Conservation (phyloP, 2,888 invertebrate species). For the Calliscelio sp. region DNA sequence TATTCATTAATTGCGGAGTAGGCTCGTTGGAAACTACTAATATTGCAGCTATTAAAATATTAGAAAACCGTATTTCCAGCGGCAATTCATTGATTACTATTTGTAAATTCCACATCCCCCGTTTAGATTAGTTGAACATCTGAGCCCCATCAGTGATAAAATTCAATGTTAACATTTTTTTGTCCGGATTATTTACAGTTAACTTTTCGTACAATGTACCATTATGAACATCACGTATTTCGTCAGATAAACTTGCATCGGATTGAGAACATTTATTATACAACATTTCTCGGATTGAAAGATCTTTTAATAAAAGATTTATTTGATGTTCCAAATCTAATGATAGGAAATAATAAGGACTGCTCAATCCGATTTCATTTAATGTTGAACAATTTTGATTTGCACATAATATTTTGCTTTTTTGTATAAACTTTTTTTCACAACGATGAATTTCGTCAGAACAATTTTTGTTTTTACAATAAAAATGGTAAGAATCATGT, state of each 20-base stretch:
- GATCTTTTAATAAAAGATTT: background rate
- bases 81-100: slow-evolving; percentile 38
- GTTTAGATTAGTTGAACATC: background rate
- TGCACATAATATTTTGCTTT: background rate
- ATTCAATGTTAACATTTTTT: background rate
- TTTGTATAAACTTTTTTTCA: too few species aligned
- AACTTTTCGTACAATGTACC: too few species aligned
- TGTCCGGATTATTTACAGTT: too few species aligned
- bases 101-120: slow-evolving; percentile 37
- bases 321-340: slow-evolving; percentile 13
- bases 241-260: too few species aligned
- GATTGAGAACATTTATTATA: too few species aligned
- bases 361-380: slow-evolving; percentile 13
- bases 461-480: slow-evolving; percentile 23
- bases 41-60: slow-evolving; percentile 35
- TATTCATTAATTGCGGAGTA: slow-evolving; percentile 26
- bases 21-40: slow-evolving; percentile 34
- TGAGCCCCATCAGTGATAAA: background rate
- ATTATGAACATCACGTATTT: too few species aligned
- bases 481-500: slow-evolving; percentile 28
- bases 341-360: background rate
- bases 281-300: too few species aligned
- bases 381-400: slow-evolving; percentile 1
- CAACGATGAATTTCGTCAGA: too few species aligned
- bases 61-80: slow-evolving; percentile 16